Evolutionary conservation across 2,888 invertebrate species (phyloP).

Genomic region (Nesidiocoris tenuis): DNA sequence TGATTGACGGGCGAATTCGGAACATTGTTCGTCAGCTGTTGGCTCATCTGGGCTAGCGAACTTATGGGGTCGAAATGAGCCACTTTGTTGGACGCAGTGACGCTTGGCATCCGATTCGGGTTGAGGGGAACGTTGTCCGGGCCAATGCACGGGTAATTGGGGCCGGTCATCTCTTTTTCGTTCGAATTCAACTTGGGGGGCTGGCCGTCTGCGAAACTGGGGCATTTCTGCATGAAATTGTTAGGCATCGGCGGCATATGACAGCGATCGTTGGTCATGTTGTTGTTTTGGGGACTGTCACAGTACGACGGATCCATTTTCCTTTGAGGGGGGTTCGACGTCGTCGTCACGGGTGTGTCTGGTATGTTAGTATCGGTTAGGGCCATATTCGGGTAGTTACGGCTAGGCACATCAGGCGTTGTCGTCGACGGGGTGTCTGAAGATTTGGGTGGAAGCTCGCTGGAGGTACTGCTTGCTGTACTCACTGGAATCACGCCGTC

Average conservation of each 20-base stretch:
- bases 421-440: constrained; percentile 58
- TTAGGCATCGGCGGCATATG: constrained; percentile 44
- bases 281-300: constrained; percentile 46
- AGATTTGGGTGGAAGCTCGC: constrained; percentile 45
- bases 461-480: constrained; percentile 51
- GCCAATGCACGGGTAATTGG: constrained; percentile 49
- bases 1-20: constrained; percentile 63
- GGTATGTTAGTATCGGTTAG: constrained; percentile 26
- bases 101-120: constrained; percentile 52
- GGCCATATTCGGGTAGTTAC: constrained; percentile 27
- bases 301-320: constrained; percentile 47
- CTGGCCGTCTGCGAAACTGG: constrained; percentile 49
- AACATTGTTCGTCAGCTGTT: constrained; percentile 79
- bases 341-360: constrained; percentile 29
- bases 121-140: constrained; percentile 55
- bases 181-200: constrained; percentile 42
- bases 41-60: constrained; percentile 91
- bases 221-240: constrained; percentile 47
- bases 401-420: constrained; percentile 53
- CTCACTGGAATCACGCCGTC: constrained; percentile 50
- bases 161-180: constrained; percentile 45
- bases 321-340: constrained; percentile 44
- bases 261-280: constrained; percentile 52
- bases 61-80: constrained; percentile 89
- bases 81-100: constrained; percentile 55